Evolutionary conservation across 1,140 invertebrate species (phyloP), one percentile per base, ranked within the genome.

Genomic region (Zophobas atratus): DNA sequence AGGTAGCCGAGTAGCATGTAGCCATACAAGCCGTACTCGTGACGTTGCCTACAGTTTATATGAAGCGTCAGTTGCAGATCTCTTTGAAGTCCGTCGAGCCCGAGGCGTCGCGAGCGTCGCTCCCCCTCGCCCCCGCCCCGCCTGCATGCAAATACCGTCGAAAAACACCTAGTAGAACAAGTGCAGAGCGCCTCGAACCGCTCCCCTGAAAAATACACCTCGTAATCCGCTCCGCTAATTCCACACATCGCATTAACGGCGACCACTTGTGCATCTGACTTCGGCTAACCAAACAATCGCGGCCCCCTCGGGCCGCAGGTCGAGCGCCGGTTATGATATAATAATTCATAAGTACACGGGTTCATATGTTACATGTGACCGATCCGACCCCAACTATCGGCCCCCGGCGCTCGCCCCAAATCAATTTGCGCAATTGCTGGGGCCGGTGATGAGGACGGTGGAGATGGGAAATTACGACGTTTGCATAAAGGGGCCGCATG

Each of bases 191-290:
- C 20, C 20, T 20, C 20, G 20, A 20, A 20, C 20, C 20, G 20
- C 20, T 20, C 20, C 20, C 20, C 20, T 20, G 20, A 20, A 78
- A 46, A 39, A 49, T 49, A 48, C 20, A 20, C 20, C 49, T 43
- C 77, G 57, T 48, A 39, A 57, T 70, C 49, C 35, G 43, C 56
- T 63, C 56, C 48, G 60, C 73, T 81, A 78, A 81, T 79, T 79
- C 79, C 79, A 79, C 70, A 79, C 79, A 84, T 81, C 81, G 79
- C 80, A 85, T 85, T 85, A 84, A 86, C 81, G 81, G 73, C 78
- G 79, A 84, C 82, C 85, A 86, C 85, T 86, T 86, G 82, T 84
- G 77, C 85, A 85, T 84, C 85, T 86, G 85, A 86, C 85, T 86
- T 83, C 57, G 81, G 79, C 75, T 82, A 82, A 84, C 83, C 84